Conservation (phyloP, 2,888 invertebrate species). For the Coleophora flavipennella region DNA sequence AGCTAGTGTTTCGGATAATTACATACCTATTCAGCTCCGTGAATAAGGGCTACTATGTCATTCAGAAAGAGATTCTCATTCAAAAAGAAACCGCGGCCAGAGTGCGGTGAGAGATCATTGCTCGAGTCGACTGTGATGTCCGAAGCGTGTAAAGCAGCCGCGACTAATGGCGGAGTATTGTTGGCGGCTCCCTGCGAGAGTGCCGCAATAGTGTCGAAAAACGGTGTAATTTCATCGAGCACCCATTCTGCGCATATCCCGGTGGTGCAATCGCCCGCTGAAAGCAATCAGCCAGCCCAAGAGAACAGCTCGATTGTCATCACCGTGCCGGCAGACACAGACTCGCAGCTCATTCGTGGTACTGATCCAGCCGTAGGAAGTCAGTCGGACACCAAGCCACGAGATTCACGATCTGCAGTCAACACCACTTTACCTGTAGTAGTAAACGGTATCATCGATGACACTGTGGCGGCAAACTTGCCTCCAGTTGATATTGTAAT, state of each 20-base stretch:
- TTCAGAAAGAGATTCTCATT: constrained; percentile 27
- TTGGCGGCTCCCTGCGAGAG: constrained; percentile 6
- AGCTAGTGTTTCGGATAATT: too few species aligned
- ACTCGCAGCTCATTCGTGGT: constrained; percentile 1
- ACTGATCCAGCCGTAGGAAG: too few species aligned
- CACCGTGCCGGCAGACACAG: constrained; percentile 18
- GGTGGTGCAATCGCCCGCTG: constrained; percentile 19
- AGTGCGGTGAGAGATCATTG: constrained; percentile 14
- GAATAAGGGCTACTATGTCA: constrained; percentile 22
- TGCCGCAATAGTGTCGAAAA: constrained; percentile 15
- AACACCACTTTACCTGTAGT: too few species aligned
- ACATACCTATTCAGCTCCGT: too few species aligned
- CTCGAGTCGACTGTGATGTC: constrained; percentile 6
- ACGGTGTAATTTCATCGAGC: constrained; percentile 19
- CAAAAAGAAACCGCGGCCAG: constrained; percentile 20
- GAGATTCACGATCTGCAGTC: too few species aligned
- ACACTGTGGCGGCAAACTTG: too few species aligned
- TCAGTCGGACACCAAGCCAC: too few species aligned
- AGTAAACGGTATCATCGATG: too few species aligned
- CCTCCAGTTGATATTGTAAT: too few species aligned
- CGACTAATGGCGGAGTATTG: constrained; percentile 7
- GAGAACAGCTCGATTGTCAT: constrained; percentile 17
- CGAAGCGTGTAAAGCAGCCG: constrained; percentile 15
- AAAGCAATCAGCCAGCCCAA: constrained; percentile 20
- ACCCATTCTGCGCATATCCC: constrained; percentile 12